Evolutionary conservation across 2,888 invertebrate species (phyloP).

Genomic region (Sarcophaga caerulescens): DNA sequence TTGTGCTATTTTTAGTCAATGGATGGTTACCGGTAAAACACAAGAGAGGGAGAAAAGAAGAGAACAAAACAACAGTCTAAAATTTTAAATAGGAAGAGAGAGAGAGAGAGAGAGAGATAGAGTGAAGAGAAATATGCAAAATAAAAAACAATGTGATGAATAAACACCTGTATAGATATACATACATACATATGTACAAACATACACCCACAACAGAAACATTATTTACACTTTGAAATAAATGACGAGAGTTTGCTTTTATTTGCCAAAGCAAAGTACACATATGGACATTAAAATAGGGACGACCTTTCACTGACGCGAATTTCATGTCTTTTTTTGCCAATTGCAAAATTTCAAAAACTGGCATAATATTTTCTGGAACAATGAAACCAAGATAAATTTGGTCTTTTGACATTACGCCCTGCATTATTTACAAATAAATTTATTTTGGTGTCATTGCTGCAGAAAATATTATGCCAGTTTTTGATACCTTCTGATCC

Average conservation of each 20-base stretch:
- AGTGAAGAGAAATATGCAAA: background rate
- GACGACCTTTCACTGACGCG: too few species aligned
- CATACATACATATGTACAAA: background rate
- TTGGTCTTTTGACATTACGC: too few species aligned
- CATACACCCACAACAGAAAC: constrained; percentile 3
- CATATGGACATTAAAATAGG: too few species aligned
- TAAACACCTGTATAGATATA: background rate
- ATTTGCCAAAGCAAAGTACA: background rate
- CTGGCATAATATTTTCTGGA: too few species aligned
- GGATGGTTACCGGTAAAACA: constrained; percentile 57
- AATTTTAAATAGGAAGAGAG: background rate
- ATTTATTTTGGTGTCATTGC: too few species aligned
- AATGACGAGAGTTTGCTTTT: background rate
- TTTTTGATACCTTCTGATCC: too few species aligned
- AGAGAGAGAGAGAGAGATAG: background rate
- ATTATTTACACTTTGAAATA: background rate
- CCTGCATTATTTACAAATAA: too few species aligned
- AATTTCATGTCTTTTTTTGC: too few species aligned
- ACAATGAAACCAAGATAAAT: too few species aligned
- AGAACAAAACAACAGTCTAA: background rate
- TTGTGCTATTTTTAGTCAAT: constrained; percentile 58
- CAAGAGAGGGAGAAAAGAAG: constrained; percentile 1
- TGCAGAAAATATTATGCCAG: too few species aligned
- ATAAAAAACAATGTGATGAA: background rate
- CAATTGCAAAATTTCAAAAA: too few species aligned